These are phyloP conservation scores for Meteorus sp. DNA, from an alignment of 1,140 invertebrate genomes.

Conservation along the genomic window DNA sequence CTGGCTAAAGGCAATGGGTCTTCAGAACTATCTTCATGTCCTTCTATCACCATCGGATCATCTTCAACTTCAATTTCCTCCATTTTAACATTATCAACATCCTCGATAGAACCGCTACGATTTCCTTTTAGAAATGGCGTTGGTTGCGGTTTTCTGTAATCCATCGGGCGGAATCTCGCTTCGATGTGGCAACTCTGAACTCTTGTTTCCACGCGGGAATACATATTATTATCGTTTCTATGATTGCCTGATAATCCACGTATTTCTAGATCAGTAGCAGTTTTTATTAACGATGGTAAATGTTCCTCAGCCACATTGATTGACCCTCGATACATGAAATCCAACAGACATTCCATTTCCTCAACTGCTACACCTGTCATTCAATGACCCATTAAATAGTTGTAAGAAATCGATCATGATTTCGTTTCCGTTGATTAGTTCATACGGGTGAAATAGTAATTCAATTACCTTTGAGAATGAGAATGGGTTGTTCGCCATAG, in stretches of 20 bases:
- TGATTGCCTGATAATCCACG: slow-evolving; percentile 58
- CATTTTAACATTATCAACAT: too few relatives aligned
- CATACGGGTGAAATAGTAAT: background rate
- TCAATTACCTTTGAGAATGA: slow-evolving; percentile 66
- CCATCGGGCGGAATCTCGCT: slow-evolving; percentile 39
- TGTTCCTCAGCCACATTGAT: slow-evolving; percentile 70
- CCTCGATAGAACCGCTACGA: slow-evolving; percentile 37
- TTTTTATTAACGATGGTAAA: slow-evolving; percentile 67
- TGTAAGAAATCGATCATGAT: background rate
- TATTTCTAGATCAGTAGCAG: slow-evolving; percentile 68
- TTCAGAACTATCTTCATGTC: slow-evolving; percentile 45
- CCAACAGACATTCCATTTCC: slow-evolving; percentile 71
- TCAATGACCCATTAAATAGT: slow-evolving; percentile 1
- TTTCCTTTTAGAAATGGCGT: slow-evolving; percentile 33
- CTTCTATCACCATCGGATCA: slow-evolving; percentile 54
- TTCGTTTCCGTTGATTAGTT: too few relatives aligned
- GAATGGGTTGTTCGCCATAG: slow-evolving; percentile 72
- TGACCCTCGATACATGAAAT: slow-evolving; percentile 75
- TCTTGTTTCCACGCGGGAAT: slow-evolving; percentile 39
- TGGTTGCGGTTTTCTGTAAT: slow-evolving; percentile 42
- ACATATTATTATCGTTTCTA: slow-evolving; percentile 38
- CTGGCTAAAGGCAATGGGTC: slow-evolving; percentile 35
- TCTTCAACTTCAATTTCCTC: slow-evolving; percentile 52
- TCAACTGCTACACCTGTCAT: slow-evolving; percentile 61
- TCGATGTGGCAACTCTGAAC: slow-evolving; percentile 42